phyloP scores from a whole-genome alignment of 2,797 vertebrate species.

The Loriculus beryllinus region DNA sequence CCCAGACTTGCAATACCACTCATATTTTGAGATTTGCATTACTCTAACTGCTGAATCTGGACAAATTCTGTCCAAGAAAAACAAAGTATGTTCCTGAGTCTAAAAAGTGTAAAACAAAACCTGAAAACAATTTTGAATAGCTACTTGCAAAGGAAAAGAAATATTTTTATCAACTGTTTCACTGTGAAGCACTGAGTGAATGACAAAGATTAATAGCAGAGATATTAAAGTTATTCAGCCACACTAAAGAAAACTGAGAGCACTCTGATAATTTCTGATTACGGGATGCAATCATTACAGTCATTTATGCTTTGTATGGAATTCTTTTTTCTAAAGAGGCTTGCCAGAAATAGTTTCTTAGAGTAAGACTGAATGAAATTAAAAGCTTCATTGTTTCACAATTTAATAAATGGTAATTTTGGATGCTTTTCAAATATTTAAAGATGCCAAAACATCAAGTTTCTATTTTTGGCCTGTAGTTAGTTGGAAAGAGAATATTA shows the following conservation, averaged over 20 bases:
- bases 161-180: background rate
- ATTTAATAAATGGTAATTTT: slow-evolving; percentile 16
- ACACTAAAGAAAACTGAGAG: background rate
- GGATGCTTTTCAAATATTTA: slow-evolving; percentile 20
- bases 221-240: slow-evolving; percentile 28
- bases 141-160: background rate
- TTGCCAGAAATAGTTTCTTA: slow-evolving; percentile 28
- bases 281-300: background rate
- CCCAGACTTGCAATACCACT: background rate
- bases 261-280: slow-evolving; percentile 11
- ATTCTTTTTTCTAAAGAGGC: background rate
- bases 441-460: background rate
- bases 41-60: slow-evolving; percentile 1
- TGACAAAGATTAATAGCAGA: slow-evolving; percentile 31
- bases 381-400: slow-evolving; percentile 18
- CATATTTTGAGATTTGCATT: background rate
- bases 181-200: background rate
- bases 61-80: slow-evolving; percentile 37
- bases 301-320: background rate
- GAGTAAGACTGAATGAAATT: background rate
- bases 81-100: background rate
- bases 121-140: slow-evolving; percentile 4
- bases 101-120: slow-evolving; percentile 7
- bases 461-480: background rate
- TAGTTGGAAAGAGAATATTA: slow-evolving; percentile 3